Conservation (phyloP, 2,113 vertebrate species). For the Coreoperca whiteheadi region DNA sequence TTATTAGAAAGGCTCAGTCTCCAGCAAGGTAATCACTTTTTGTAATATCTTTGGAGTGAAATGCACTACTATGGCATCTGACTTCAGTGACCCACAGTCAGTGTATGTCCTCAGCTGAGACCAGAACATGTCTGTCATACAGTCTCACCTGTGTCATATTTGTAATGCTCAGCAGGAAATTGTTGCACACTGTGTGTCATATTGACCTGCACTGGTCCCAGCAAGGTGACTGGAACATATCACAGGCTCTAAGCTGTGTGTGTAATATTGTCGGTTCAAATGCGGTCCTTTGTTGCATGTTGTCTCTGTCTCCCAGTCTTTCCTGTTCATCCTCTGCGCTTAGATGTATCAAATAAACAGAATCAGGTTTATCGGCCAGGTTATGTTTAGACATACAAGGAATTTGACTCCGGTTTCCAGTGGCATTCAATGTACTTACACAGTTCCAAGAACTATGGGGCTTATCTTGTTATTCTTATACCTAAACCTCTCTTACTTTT, state of each 20-base stretch:
- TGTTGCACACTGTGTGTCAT: constrained; percentile 7
- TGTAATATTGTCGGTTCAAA: neutral
- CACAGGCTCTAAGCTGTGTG: constrained; percentile 1
- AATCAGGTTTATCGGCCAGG: neutral
- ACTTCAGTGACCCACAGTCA: constrained; percentile 5
- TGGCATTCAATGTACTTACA: neutral
- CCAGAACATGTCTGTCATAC: constrained; percentile 27
- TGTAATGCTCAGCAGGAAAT: constrained; percentile 41
- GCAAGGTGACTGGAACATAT: constrained; percentile 9
- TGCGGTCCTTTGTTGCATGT: neutral
- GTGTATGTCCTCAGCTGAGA: constrained; percentile 20
- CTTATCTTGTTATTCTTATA: neutral
- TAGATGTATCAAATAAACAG: neutral
- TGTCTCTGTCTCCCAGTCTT: neutral
- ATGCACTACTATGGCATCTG: constrained; percentile 51
- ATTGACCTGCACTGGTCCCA: constrained; percentile 7
- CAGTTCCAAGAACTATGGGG: neutral
- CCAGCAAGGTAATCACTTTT: constrained; percentile 64
- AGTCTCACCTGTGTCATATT: constrained; percentile 4
- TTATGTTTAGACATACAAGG: neutral
- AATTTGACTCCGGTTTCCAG: neutral
- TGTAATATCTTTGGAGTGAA: constrained; percentile 58
- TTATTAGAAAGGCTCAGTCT: constrained; percentile 71
- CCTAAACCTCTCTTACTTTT: neutral
- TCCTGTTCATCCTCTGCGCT: neutral